These are phyloP conservation scores for Lathronympha strigana DNA, from an alignment of 2,888 invertebrate genomes.

Conservation along the genomic window DNA sequence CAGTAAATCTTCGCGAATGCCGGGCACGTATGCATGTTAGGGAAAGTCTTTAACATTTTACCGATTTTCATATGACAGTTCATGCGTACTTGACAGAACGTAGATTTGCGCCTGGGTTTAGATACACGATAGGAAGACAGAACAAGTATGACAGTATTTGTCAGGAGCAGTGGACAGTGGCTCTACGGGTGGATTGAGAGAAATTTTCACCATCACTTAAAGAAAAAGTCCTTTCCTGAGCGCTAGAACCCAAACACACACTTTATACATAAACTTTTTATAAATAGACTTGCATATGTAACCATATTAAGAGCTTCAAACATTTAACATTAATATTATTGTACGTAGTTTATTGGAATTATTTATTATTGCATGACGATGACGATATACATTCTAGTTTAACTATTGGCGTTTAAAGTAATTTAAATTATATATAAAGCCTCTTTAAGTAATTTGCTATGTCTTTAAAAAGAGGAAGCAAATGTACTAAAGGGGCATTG, in stretches of 20 bases:
- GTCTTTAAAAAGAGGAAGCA: no score
- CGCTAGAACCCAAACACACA: conserved; percentile 79
- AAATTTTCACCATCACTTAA: conserved; percentile 77
- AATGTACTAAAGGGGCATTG: no score
- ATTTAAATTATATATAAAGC: no score
- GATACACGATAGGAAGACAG: conserved; percentile 48
- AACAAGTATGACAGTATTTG: conserved; percentile 58
- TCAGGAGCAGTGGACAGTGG: conserved; percentile 52
- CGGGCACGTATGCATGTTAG: no score
- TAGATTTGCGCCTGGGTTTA: not conserved
- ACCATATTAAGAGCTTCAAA: not conserved
- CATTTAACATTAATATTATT: not conserved
- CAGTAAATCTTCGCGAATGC: no score
- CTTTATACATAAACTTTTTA: conserved; percentile 48
- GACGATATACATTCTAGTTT: no score
- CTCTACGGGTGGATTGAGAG: conserved; percentile 70
- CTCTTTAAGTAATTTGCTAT: no score
- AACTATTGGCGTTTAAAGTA: no score
- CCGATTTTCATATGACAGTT: no score
- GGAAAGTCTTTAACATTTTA: no score
- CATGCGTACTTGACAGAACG: conserved; percentile 13
- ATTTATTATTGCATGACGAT: not conserved
- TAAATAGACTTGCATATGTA: not conserved
- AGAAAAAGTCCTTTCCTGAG: conserved; percentile 76
- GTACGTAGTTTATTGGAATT: not conserved